Conservation (phyloP, 2,888 invertebrate species). For the Vesta saturnalis region DNA sequence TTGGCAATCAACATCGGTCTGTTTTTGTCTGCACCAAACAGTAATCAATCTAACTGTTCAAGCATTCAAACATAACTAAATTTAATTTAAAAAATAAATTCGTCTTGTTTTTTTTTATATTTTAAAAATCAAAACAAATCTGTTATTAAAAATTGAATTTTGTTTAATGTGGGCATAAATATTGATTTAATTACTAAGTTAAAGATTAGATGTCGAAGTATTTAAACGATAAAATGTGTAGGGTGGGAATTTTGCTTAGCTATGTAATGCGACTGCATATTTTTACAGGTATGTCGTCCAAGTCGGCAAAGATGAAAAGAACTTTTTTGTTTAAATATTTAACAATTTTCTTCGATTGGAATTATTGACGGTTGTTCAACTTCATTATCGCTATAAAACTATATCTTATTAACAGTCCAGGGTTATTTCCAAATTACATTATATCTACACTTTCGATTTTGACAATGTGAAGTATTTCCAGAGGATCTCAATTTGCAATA, state of each 20-base stretch:
- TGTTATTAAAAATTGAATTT: neutral
- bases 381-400: constrained; percentile 17
- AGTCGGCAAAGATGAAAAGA: constrained; percentile 47
- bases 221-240: constrained; percentile 27
- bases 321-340: constrained; percentile 46
- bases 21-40: constrained; percentile 48
- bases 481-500: too few species aligned
- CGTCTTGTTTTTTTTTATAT: constrained; percentile 27
- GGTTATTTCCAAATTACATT: constrained; percentile 2
- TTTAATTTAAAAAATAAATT: constrained; percentile 38
- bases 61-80: constrained; percentile 40
- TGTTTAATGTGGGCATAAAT: constrained; percentile 8
- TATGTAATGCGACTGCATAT: constrained; percentile 49
- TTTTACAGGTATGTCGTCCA: constrained; percentile 45
- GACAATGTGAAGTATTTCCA: too few species aligned
- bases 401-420: constrained; percentile 2
- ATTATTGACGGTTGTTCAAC: constrained; percentile 48
- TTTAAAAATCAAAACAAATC: neutral
- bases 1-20: constrained; percentile 55
- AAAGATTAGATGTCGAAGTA: constrained; percentile 17
- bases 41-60: constrained; percentile 52
- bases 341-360: constrained; percentile 50
- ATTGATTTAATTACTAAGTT: constrained; percentile 19
- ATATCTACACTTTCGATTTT: too few species aligned
- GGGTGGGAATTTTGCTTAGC: constrained; percentile 50